Base-by-base conservation (phyloP, 2,888 invertebrate genomes). In the Caenorhabditis imperialis region DNA sequence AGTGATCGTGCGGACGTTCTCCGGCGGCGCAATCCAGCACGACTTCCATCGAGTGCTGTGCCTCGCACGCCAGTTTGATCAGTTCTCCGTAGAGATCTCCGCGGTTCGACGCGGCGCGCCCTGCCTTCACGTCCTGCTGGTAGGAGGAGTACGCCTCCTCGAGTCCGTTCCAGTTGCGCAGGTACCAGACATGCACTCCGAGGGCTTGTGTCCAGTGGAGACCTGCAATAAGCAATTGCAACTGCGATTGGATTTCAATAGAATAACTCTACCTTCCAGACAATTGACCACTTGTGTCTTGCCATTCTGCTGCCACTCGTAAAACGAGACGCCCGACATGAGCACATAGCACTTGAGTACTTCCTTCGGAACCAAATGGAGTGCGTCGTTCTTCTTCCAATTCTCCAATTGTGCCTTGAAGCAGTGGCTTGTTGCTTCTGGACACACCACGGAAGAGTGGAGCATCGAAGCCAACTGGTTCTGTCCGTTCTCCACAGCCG, bases 161-260 rank as follows among this genome's bases (percentile, higher is more conserved):
- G 18, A 80, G 58, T n/a, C 75, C 70, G n/a, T 38, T 38, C 65
- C 65, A 71, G 6, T 63, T 53, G 2, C 80, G 62, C 4, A 78
- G 54, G 45, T 62, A 80, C 80, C 80, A 80, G 23, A 80, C 53
- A 40, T 78, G 75, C 14, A 78, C 14, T n/a, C 80, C 80, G 22
- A 80, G 54, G 4, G 78, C 63, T 60, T 80, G 78, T 20, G 72
- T 75, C 81, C 81, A 82, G 27, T 55, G 54, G 3, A 82, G 70
- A 6, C 76, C n/a, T n/a, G n/a, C n/a, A n/a, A n/a, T n/a, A n/a
- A n/a, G n/a, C n/a, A n/a, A n/a, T n/a, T n/a, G n/a, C n/a, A n/a
- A n/a, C n/a, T n/a, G n/a, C n/a, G n/a, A n/a, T n/a, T n/a, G n/a
- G n/a, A n/a, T n/a, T n/a, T n/a, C n/a, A n/a, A n/a, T n/a, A n/a